Evolutionary conservation across 2,888 invertebrate species (phyloP), one percentile per base, ranked within the genome.

Genomic region (Polyommatus icarus): DNA sequence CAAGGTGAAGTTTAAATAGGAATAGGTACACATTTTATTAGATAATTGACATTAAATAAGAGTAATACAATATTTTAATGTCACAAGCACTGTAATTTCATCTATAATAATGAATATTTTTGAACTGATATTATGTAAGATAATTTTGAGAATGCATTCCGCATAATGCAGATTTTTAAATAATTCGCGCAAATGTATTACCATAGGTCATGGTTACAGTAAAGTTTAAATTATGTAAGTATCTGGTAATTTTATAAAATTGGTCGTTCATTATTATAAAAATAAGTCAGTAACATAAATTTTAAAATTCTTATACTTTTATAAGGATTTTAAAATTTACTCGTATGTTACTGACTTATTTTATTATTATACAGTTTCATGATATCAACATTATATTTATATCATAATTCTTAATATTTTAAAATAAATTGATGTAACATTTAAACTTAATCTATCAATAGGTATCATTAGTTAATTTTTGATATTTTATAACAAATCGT

Each of bases 21-120:
- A 67, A 67, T 67, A 61, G 24, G 50, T 50, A 50, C 50, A 61
- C 20, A 61, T 61, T 61, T 24, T 61, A 24, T 61, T 61, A 61
- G 24, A 24, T 61, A 24, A 61, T 61, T 61, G 61, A 61, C 20
- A 24, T 24, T 61, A 61, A 61, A 61, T 3, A 24, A 61, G 10
- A 24, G 12, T 61, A 61, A 10, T 24, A 61, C 3, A 61, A 20
- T 24, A 10, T 18, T 54, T 10, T 46, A 46, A 46, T 10, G 46
- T 12, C 10, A 46, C 10, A 46, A 46, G 12, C 46, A 46, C 46
- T 10, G 46, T 46, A 46, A 46, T 46, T 46, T 46, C 46, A 46
- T 40, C 7, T 36, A 36, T 6, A 7, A 36, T 6, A 36, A 7
- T 36, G 36, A 36, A 36, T 40, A 40, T 40, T 40, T 40, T 40